A percentile compares a stretch with the other conserved stretches of the same genome.
These are phyloP conservation scores for Hipparchia sbordonii DNA, from an alignment of 2,888 invertebrate species.

Conservation along the genomic window DNA sequence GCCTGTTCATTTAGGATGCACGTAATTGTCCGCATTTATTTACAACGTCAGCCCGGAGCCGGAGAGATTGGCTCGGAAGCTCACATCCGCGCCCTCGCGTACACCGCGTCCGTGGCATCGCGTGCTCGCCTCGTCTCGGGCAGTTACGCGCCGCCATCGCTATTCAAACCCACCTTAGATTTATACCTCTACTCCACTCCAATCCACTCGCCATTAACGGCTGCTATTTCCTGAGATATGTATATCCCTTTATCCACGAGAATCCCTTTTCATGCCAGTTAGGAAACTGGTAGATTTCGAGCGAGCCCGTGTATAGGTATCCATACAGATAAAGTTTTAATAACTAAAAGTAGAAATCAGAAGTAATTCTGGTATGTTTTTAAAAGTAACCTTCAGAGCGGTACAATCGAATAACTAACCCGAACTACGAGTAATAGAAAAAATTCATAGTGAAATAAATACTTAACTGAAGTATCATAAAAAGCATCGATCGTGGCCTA, in stretches of 20 bases:
- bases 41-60: too few relatives aligned
- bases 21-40: too few relatives aligned
- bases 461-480: too few relatives aligned
- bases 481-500: background rate
- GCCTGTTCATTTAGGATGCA: too few relatives aligned
- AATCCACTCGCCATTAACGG: background rate
- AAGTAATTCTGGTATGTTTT: background rate
- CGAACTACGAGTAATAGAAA: too few relatives aligned
- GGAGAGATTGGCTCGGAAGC: background rate
- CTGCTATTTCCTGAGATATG: background rate
- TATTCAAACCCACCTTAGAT: slow-evolving; percentile 13
- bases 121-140: background rate
- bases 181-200: background rate
- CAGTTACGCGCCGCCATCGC: background rate
- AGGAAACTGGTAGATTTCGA: background rate
- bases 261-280: too few relatives aligned
- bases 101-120: background rate
- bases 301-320: background rate
- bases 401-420: too few relatives aligned
- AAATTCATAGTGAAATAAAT: too few relatives aligned
- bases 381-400: too few relatives aligned
- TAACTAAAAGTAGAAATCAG: background rate
- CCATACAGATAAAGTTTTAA: background rate
- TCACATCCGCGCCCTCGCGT: background rate
- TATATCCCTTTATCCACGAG: too few relatives aligned